These are phyloP conservation scores for Calephelis virginiensis DNA, from an alignment of 1,140 invertebrate species.

Conservation along the genomic window DNA sequence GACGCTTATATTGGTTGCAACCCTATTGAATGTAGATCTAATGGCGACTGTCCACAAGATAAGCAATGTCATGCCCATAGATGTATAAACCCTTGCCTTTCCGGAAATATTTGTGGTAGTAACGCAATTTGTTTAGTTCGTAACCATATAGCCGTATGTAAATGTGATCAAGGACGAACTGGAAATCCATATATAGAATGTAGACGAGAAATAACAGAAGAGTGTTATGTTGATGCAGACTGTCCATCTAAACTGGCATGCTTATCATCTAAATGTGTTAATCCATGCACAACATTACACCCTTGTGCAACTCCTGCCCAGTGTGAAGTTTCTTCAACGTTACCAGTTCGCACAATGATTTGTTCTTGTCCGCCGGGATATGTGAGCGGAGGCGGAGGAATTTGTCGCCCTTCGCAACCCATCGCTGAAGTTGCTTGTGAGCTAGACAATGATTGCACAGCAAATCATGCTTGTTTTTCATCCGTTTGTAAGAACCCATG, in stretches of 20 bases:
- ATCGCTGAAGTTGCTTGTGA: conserved; percentile 84
- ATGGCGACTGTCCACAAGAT: conserved; percentile 92
- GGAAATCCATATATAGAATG: conserved; percentile 92
- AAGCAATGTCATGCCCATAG: conserved; percentile 91
- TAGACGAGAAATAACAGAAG: conserved; percentile 83
- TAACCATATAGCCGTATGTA: conserved; percentile 90
- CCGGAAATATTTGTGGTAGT: conserved; percentile 87
- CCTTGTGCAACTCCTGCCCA: conserved; percentile 89
- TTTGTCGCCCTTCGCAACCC: conserved; percentile 84
- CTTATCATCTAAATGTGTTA: conserved; percentile 88
- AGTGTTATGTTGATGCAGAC: conserved; percentile 89
- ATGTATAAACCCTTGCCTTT: conserved; percentile 91
- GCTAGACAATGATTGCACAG: conserved; percentile 86
- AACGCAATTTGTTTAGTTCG: conserved; percentile 88
- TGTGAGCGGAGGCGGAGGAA: conserved; percentile 89
- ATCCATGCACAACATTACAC: conserved; percentile 88
- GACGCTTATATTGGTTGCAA: conserved; percentile 88
- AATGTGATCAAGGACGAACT: conserved; percentile 84
- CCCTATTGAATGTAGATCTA: conserved; percentile 91
- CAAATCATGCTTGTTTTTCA: conserved; percentile 87
- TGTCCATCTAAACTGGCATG: conserved; percentile 90
- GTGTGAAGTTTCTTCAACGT: conserved; percentile 88
- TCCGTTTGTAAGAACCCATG: conserved; percentile 90
- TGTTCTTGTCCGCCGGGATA: conserved; percentile 94
- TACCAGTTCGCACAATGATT: conserved; percentile 92